Evolutionary conservation across 2,888 invertebrate species (phyloP).

Genomic region (Pachycephus smyrnensis): DNA sequence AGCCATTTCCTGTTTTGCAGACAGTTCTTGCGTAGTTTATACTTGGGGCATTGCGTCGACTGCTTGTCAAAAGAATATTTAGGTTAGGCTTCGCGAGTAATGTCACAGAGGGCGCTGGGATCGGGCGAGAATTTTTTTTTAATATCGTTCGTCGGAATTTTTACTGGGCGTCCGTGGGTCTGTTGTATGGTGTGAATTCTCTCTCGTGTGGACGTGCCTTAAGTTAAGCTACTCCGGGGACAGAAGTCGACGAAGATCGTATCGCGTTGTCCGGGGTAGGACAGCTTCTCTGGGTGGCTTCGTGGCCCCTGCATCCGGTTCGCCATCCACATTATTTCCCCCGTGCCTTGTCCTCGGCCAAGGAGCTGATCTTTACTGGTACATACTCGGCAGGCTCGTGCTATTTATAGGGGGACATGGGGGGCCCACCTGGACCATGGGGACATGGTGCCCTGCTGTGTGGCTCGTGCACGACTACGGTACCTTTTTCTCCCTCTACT

Average conservation of each 20-base stretch:
- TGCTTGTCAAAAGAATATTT: neutral
- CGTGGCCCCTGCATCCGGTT: constrained; percentile 61
- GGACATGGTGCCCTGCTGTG: constrained; percentile 33
- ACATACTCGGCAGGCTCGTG: constrained; percentile 23
- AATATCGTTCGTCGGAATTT: neutral
- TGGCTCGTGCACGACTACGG: constrained; percentile 34
- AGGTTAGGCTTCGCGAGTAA: neutral
- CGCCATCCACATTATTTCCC: constrained; percentile 59
- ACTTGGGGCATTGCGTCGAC: neutral
- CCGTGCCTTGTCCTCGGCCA: constrained; percentile 42
- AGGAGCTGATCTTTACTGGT: constrained; percentile 33
- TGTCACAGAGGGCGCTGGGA: neutral
- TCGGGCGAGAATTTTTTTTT: neutral
- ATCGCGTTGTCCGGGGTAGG: constrained; percentile 47
- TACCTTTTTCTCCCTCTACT: neutral
- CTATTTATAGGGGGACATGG: constrained; percentile 29
- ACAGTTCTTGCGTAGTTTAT: neutral
- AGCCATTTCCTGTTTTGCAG: neutral
- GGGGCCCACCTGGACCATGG: constrained; percentile 43
- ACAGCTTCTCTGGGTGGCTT: constrained; percentile 46
- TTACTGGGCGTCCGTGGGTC: neutral
- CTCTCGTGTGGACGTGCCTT: constrained; percentile 2
- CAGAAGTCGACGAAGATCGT: constrained; percentile 47
- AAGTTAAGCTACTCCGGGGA: constrained; percentile 22
- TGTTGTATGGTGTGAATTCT: neutral